Evolutionary conservation across 2,888 invertebrate species (phyloP).

Genomic region (Chirona hameri): DNA sequence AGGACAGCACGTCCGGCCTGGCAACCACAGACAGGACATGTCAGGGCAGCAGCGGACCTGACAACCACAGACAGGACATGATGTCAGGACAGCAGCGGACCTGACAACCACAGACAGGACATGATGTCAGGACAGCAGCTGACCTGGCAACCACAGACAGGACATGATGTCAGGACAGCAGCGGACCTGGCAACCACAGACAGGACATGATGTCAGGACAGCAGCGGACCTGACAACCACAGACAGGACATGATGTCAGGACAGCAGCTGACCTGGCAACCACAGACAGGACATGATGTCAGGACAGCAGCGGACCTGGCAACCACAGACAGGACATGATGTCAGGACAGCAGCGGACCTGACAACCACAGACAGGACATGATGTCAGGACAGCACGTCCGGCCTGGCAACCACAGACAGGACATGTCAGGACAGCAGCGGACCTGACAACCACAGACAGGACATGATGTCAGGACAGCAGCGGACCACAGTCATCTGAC

Average conservation of each 20-base stretch:
- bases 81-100: background rate
- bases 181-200: slow-evolving; percentile 28
- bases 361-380: too few species aligned
- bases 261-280: slow-evolving; percentile 50
- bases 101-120: too few species aligned
- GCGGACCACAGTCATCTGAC: too few species aligned
- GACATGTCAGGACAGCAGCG: background rate
- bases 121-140: slow-evolving; percentile 56
- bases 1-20: slow-evolving; percentile 52
- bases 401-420: slow-evolving; percentile 28
- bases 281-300: background rate
- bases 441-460: slow-evolving; percentile 27
- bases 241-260: too few species aligned
- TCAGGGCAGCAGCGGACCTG: slow-evolving; percentile 50
- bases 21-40: background rate
- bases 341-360: background rate
- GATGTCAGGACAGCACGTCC: slow-evolving; percentile 56
- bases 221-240: too few species aligned
- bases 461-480: background rate
- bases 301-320: slow-evolving; percentile 28
- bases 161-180: background rate
- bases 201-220: background rate
- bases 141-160: slow-evolving; percentile 28
- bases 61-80: background rate
- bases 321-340: background rate